Base-by-base conservation (phyloP, 2,113 vertebrate genomes). In the Formicarius rufipectus region DNA sequence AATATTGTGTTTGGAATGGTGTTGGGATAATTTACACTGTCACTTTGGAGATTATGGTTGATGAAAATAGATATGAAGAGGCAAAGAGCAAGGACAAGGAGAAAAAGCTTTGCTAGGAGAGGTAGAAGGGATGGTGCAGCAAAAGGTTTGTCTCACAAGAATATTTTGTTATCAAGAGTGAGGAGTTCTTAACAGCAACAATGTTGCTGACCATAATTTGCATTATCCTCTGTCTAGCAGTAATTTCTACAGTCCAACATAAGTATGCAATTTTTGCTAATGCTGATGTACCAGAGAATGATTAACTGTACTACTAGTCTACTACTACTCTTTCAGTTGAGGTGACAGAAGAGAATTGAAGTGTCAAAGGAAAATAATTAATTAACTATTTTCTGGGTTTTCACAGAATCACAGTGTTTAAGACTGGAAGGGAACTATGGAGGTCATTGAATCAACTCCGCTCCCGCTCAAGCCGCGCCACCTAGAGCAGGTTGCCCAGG, bases 401-500 rank as follows among this genome's bases (percentile, higher is more conserved):
- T 63, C 39, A 35, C 20, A 63, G 17, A 55, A 28, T 23, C 24
- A 44, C 3, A 19, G 16, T 24, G 5, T 10, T 53, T 87, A 49
- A 59, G 23, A 35, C 6, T 67, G 33, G 14, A 86, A 86, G 8
- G 17, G 39, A 28, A 4, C 2, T 75, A 63, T 80, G 37, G 22
- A 81, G 8, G 19, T 77, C 25, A 12, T 9, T 63, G 15, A 14
- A 16, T 17, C 45, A 56, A 23, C 3, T 9, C 8, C 2, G 3
- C 33, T 67, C 5, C 18, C 75, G 24, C 33, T 76, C 31, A 71
- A 60, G 10, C 30, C 15, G 8, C 40, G 33, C 16, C 42, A 52
- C 12, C 2, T 23, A 25, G 2, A 76, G 31, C 12, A 7, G 1
- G 2, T 10, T 58, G 4, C 10, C 30, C 12, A 52, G 44, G 16